These are phyloP conservation scores for Mizuhopecten yessoensis DNA, from an alignment of 1,140 invertebrate species.

Conservation along the genomic window DNA sequence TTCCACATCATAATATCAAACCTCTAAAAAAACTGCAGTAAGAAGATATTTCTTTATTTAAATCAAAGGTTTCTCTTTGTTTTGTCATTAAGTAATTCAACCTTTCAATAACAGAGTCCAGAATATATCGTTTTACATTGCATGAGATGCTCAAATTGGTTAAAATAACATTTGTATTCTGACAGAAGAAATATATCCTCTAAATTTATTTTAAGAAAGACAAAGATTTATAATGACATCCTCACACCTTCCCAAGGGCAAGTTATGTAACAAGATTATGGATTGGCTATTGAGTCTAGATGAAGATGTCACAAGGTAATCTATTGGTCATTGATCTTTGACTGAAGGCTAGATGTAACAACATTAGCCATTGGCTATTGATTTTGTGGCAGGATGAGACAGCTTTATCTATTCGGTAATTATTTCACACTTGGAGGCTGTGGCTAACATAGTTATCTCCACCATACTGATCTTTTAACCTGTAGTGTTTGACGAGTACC, in stretches of 20 bases:
- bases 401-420: not conserved
- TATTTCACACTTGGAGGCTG: constrained; percentile 31
- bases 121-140: no score
- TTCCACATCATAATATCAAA: no score
- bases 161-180: no score
- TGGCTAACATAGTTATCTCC: not conserved
- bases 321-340: constrained; percentile 19
- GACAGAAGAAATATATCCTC: no score
- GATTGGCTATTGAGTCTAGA: constrained; percentile 6
- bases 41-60: no score
- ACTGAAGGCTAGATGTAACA: constrained; percentile 33
- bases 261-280: not conserved
- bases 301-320: not conserved
- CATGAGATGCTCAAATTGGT: no score
- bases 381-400: constrained; percentile 32
- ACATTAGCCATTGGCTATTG: constrained; percentile 38
- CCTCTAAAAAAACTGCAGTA: no score
- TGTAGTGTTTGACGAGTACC: no score
- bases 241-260: not conserved
- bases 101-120: no score
- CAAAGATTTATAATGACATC: not conserved
- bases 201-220: no score
- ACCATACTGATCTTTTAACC: constrained; percentile 4
- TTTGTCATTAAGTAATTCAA: no score
- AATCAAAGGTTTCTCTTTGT: no score